Conservation (phyloP, 2,113 vertebrate genomes). For the Carollia perspicillata region DNA sequence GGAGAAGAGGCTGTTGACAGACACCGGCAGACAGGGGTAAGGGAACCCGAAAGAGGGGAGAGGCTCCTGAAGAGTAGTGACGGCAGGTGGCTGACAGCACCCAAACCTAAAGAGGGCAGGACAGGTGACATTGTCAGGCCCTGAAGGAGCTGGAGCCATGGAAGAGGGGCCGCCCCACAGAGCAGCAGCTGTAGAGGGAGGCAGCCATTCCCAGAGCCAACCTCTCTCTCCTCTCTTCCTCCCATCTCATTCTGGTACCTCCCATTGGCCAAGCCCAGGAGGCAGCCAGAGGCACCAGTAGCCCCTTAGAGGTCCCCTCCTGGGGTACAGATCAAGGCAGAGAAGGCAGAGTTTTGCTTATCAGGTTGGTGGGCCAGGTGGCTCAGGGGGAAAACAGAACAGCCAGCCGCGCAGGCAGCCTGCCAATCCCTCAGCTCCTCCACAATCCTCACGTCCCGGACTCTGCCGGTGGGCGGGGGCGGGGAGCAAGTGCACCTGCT, state of each 20-base stretch:
- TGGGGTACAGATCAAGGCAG: background rate
- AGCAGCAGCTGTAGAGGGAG: background rate
- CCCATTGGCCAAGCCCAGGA: background rate
- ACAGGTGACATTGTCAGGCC: background rate
- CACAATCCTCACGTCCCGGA: background rate
- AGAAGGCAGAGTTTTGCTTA: background rate
- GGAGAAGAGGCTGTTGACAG: background rate
- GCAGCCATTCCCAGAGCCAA: background rate
- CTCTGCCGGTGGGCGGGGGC: too few relatives aligned
- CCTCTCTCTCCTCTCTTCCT: background rate
- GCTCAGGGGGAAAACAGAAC: too few relatives aligned
- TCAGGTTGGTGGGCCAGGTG: background rate
- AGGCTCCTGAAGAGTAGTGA: background rate
- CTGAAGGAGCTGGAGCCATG: fast-evolving
- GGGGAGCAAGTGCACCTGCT: fast-evolving
- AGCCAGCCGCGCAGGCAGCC: background rate
- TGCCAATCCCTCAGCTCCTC: background rate
- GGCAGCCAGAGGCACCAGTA: background rate
- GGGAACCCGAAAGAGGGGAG: fast-evolving
- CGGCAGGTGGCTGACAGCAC: background rate
- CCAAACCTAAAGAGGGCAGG: background rate
- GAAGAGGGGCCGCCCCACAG: fast-evolving
- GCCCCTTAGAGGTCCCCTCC: background rate
- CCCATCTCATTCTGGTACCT: background rate
- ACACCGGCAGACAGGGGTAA: background rate